A percentile compares a stretch with the other conserved stretches of the same genome.
Evolutionary conservation across 2,888 invertebrate species (phyloP).

Genomic region (Lordiphosa andalusiaca): DNA sequence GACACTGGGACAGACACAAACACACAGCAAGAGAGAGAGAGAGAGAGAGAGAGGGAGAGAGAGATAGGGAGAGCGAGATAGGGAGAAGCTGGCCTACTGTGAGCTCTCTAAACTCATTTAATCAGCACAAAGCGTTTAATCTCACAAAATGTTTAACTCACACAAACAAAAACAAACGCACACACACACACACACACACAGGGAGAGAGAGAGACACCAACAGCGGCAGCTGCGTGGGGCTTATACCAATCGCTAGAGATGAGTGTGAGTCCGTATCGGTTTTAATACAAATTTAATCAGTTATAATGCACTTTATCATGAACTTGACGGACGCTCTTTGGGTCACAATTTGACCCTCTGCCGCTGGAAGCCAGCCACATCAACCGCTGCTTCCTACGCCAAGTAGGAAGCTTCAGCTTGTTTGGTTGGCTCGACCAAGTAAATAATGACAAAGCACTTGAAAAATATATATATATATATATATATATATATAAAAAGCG

Average conservation of each 20-base stretch:
- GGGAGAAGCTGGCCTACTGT: conserved; percentile 32
- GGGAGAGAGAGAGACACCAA: no score
- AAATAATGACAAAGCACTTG: conserved; percentile 27
- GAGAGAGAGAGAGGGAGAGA: not conserved
- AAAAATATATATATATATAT: no score
- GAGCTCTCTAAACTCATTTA: conserved; percentile 59
- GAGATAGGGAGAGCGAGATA: not conserved
- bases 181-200: not conserved
- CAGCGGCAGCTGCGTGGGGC: no score
- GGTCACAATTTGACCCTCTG: conserved; percentile 3
- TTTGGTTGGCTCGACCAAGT: conserved; percentile 5
- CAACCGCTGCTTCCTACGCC: not conserved
- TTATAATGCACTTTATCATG: conserved; percentile 45
- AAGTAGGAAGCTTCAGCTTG: not conserved
- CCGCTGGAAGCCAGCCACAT: no score
- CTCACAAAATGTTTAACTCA: conserved; percentile 45
- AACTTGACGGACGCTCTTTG: conserved; percentile 24
- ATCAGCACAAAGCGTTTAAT: conserved; percentile 69
- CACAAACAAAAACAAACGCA: conserved; percentile 20
- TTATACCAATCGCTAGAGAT: not conserved
- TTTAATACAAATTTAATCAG: conserved; percentile 48
- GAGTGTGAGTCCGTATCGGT: not conserved
- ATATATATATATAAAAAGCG: conserved; percentile 8
- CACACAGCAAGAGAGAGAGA: conserved; percentile 20
- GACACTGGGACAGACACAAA: conserved; percentile 11